Percentiles rank a stretch among this genome's conserved stretches.
Conservation (phyloP, 2,113 vertebrate genomes). For the Pampusana beccarii region DNA sequence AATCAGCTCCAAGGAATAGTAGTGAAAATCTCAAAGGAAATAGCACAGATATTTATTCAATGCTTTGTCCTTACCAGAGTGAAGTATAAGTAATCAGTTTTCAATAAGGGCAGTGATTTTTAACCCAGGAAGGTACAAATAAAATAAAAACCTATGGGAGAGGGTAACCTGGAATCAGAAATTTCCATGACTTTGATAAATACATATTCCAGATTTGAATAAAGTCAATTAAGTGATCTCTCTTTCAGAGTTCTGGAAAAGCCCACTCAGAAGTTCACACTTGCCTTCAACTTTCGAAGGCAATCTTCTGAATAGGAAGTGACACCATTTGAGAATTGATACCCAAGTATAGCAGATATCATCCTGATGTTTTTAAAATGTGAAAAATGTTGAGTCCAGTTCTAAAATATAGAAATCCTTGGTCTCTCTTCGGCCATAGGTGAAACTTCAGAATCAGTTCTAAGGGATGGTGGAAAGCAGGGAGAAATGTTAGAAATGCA, state of each 20-base stretch:
- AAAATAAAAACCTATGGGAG: neutral
- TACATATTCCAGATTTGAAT: neutral
- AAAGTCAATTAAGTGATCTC: neutral
- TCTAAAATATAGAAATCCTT: neutral
- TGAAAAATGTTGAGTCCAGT: neutral
- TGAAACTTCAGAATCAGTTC: neutral
- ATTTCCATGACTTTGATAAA: neutral
- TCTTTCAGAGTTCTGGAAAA: neutral
- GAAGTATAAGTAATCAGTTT: neutral
- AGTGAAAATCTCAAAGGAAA: neutral
- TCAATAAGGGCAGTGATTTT: neutral
- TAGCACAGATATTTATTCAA: neutral
- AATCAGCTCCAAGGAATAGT: neutral
- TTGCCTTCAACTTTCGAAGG: neutral
- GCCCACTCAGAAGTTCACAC: neutral
- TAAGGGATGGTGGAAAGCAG: neutral
- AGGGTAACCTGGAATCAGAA: neutral
- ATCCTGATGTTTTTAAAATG: neutral
- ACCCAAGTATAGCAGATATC: rapidly evolving
- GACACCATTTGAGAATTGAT: neutral
- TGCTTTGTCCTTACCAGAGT: neutral
- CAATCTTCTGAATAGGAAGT: neutral
- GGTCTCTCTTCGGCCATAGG: neutral
- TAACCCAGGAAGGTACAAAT: neutral
- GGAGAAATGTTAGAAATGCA: neutral